Evolutionary conservation across 2,888 invertebrate species (phyloP).

Genomic region (Trachelus iudaicus): DNA sequence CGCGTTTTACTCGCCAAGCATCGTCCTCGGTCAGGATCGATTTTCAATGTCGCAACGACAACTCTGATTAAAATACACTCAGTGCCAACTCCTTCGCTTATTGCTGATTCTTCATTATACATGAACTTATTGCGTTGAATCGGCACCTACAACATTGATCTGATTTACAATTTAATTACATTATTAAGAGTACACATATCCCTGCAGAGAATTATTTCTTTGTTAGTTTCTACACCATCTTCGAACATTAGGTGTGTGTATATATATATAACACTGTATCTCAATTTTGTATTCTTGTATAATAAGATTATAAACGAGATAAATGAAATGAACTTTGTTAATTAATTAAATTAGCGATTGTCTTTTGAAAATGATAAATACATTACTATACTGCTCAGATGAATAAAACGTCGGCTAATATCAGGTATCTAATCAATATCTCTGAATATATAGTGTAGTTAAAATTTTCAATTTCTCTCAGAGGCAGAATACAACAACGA

Average conservation of each 20-base stretch:
- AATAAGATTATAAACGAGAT: not conserved
- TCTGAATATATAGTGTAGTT: not conserved
- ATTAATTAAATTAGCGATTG: not conserved
- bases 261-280: not conserved
- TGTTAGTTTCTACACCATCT: not conserved
- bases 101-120: slow-evolving; percentile 8
- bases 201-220: not conserved
- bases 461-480: not conserved
- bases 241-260: not conserved
- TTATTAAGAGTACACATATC: not conserved
- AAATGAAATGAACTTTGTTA: not conserved
- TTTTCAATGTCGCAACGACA: not conserved
- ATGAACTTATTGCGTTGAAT: slow-evolving; percentile 10
- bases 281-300: not conserved
- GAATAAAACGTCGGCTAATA: not conserved
- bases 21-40: not conserved
- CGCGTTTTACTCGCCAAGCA: not conserved
- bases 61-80: not conserved
- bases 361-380: not conserved
- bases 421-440: not conserved
- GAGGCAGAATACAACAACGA: too few species aligned
- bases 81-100: not conserved
- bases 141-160: not conserved
- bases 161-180: slow-evolving; percentile 2
- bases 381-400: not conserved